Conservation (phyloP, 2,888 invertebrate genomes). For the Tetropium fuscum region DNA sequence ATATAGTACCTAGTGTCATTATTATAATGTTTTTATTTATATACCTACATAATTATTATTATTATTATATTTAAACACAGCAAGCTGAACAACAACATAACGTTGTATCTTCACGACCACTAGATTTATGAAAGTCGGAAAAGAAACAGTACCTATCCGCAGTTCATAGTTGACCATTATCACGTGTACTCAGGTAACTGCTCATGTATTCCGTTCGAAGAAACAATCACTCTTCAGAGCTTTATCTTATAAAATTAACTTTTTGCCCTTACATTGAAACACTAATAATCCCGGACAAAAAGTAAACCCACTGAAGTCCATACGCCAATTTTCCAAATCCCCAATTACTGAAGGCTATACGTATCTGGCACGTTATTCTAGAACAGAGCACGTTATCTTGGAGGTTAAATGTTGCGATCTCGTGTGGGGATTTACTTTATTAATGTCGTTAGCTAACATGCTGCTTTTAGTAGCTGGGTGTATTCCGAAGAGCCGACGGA, state of each 20-base stretch:
- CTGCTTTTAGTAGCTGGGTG: constrained; percentile 10
- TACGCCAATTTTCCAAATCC: constrained; percentile 28
- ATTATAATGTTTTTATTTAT: no score
- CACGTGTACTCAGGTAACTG: no score
- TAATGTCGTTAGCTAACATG: constrained; percentile 13
- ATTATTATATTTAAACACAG: no score
- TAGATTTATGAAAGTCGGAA: no score
- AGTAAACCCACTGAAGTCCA: constrained; percentile 23
- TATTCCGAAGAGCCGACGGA: constrained; percentile 1
- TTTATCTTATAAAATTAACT: constrained; percentile 7
- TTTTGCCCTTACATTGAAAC: constrained; percentile 2
- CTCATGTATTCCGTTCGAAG: background rate
- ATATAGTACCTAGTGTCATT: no score
- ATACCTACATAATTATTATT: no score
- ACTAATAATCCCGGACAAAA: constrained; percentile 13
- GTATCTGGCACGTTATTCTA: constrained; percentile 18
- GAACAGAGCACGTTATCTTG: constrained; percentile 16
- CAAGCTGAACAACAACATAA: no score
- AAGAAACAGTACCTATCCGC: no score
- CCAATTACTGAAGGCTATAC: constrained; percentile 23
- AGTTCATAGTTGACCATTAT: no score
- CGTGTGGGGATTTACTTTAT: constrained; percentile 19
- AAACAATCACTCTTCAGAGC: background rate
- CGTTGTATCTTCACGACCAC: no score
- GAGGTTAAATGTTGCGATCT: constrained; percentile 24